Evolutionary conservation across 2,113 vertebrate species (phyloP), one percentile per base, ranked within the genome.

Genomic region (Hemichromis elongatus): DNA sequence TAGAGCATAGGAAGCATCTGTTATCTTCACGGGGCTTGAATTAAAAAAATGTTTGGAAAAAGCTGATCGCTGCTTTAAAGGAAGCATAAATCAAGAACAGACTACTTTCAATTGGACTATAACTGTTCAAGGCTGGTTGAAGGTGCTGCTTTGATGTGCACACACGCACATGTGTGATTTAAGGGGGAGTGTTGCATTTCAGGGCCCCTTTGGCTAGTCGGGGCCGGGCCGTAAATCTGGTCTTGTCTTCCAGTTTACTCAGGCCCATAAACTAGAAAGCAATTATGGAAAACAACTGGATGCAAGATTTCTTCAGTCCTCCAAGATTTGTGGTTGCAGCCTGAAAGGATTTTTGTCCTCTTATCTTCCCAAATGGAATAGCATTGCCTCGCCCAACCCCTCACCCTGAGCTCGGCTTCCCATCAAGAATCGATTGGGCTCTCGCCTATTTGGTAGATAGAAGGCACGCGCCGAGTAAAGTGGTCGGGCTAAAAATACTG

Each of bases 271-370:
- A 92, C 86, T 86, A 84, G 47, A 37, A 77, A 86, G 90, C 91
- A 93, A 94, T 94, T 94, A 94, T 84, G 85, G 91, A 92, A 91
- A 95, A 94, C 92, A 95, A 93, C 92, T 92, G 82, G 89, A 92
- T 90, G 89, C 84, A 91, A 90, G 82, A 85, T 92, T 93, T 92
- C 59, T 88, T 73, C 70, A 81, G 90, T 83, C 90, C 77, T 88
- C 52, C 8, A 79, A 89, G 94, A 94, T 94, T 95, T 95, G 95
- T 88, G 86, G 88, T 53, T 35, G n/a, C 79, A 66, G 83, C 81
- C 83, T 94, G 82, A 94, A 91, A 90, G 86, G 83, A 85, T 89
- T 89, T 56, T 73, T 59, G n/a, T 82, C 63, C 40, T 78, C 80
- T 56, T 16, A 9, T 75, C 75, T 61, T 19, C 84, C 86, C 79